Evolutionary conservation across 2,797 vertebrate genomes (phyloP).

Genomic region (Spondyliosoma cantharus): DNA sequence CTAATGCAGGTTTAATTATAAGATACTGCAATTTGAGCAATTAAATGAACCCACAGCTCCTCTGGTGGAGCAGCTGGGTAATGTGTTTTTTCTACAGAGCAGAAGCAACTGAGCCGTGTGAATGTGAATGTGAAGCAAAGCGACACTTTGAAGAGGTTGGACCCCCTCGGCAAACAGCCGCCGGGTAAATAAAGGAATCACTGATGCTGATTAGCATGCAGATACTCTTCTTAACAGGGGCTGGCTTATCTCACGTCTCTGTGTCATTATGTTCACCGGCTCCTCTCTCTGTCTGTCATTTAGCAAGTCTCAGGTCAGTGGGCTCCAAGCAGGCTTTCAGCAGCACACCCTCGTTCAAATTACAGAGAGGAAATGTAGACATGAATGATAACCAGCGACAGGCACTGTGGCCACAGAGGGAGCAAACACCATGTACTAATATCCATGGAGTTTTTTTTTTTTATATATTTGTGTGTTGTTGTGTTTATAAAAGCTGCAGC

Average conservation of each 20-base stretch:
- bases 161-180: conserved; percentile 54
- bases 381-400: conserved; percentile 70
- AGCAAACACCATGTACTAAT: conserved; percentile 48
- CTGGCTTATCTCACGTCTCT: conserved; percentile 62
- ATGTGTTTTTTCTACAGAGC: conserved; percentile 28
- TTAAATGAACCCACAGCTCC: conserved; percentile 47
- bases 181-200: conserved; percentile 65
- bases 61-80: conserved; percentile 41
- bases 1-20: background rate
- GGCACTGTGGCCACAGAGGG: conserved; percentile 27
- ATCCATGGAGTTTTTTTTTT: conserved; percentile 7
- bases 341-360: conserved; percentile 58
- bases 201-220: conserved; percentile 61
- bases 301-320: conserved; percentile 74
- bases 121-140: conserved; percentile 28
- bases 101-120: conserved; percentile 31
- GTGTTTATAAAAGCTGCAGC: conserved; percentile 43
- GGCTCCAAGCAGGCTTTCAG: conserved; percentile 69
- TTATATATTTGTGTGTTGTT: background rate
- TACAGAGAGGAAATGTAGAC: conserved; percentile 65
- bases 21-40: conserved; percentile 1
- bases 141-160: conserved; percentile 2
- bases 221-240: conserved; percentile 55
- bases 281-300: conserved; percentile 67
- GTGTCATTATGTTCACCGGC: conserved; percentile 62